Evolutionary conservation across 2,888 invertebrate genomes (phyloP).

Genomic region (Stomorhina lunata): DNA sequence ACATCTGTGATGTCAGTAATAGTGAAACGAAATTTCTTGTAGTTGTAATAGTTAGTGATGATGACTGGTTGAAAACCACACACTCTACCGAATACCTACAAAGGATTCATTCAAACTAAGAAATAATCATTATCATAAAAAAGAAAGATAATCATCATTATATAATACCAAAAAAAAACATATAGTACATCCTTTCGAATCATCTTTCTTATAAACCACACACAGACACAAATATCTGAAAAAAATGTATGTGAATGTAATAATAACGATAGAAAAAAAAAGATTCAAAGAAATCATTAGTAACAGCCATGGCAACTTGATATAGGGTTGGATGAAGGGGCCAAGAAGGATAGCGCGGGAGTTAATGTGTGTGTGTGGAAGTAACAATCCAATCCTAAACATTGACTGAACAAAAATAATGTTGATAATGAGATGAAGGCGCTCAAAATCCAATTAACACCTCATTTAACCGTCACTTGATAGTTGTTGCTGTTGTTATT

Average conservation of each 20-base stretch:
- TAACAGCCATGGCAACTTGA: slow-evolving; percentile 41
- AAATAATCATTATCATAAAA: slow-evolving; percentile 62
- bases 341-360: not conserved
- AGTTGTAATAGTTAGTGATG: not conserved
- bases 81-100: slow-evolving; percentile 10
- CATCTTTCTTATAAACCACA: no score
- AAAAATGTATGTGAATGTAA: not conserved
- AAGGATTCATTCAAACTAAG: slow-evolving; percentile 14
- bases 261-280: not conserved
- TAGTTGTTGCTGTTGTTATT: slow-evolving; percentile 24
- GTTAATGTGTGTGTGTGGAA: not conserved
- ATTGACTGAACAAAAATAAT: slow-evolving; percentile 45
- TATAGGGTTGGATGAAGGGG: not conserved
- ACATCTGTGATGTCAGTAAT: slow-evolving; percentile 58
- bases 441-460: slow-evolving; percentile 62
- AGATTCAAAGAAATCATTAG: slow-evolving; percentile 57
- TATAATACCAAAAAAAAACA: not conserved
- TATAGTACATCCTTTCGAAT: no score
- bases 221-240: slow-evolving; percentile 6
- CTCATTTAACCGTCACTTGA: slow-evolving; percentile 59
- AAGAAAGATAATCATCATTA: slow-evolving; percentile 57
- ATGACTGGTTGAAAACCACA: slow-evolving; percentile 38
- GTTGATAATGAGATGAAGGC: slow-evolving; percentile 51
- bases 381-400: slow-evolving; percentile 24
- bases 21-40: slow-evolving; percentile 7